Evolutionary conservation across 2,113 vertebrate genomes (phyloP), one percentile per base, ranked within the genome.

Genomic region (Perccottus glenii): DNA sequence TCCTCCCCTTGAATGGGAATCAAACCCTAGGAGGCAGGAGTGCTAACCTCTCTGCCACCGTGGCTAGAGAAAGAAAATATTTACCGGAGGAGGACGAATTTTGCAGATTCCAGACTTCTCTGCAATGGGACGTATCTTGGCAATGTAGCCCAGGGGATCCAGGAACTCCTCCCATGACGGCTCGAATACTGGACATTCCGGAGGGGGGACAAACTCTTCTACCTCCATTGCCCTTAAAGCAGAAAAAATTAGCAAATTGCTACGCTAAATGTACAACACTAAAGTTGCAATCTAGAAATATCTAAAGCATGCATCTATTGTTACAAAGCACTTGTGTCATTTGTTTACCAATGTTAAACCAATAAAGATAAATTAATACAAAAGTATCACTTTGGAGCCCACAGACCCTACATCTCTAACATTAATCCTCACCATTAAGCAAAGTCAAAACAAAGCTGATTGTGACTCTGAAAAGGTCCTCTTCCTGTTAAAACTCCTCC

Each of bases 31-130:
- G 3, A 27, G 19, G 19, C 19, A 27, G 19, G 19, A 27, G 19
- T 27, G 19, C 19, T 27, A 27, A 27, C 19, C 19, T 2, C 19
- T 27, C 19, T 27, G 19, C 19, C 19, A 3, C 19, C 19, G 3
- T 27, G 19, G 19, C 19, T 63, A 57, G 14, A 10, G 11, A 1
- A 43, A 15, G 49, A 38, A 53, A 68, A 59, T 70, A 85, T 73
- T 90, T 95, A 98, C 97, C 83, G 93, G 93, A 44, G 97, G 97
- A 62, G 97, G 97, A 45, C 97, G 94, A 77, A 99, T 98, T 88
- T 99, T 98, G 93, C 97, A 98, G 91, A 99, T 98, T 84, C 97
- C 97, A 40, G 96, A 96, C 80, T 98, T 97, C 86, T 98, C 96
- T 32, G 97, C 97, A 78, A 99, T 93, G 57, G 96, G 96, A 73